A percentile compares a stretch with the other conserved stretches of the same genome.
phyloP scores from a whole-genome alignment of 2,888 invertebrate genomes.

The Agrilus biguttatus region DNA sequence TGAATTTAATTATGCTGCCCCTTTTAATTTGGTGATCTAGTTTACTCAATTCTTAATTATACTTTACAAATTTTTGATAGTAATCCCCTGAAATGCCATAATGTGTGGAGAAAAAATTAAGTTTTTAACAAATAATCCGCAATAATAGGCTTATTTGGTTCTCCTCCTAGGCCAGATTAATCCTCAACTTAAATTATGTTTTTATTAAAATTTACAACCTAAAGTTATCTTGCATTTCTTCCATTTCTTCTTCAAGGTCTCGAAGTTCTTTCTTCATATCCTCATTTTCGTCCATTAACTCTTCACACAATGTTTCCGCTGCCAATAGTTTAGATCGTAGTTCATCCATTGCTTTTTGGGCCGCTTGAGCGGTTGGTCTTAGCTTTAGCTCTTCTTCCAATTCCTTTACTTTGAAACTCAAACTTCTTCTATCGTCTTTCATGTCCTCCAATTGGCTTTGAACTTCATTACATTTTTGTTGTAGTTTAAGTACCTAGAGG shows the following conservation, averaged over 20 bases:
- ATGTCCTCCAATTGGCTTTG: constrained; percentile 67
- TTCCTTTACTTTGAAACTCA: constrained; percentile 57
- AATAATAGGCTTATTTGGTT: not conserved
- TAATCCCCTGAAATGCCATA: no score
- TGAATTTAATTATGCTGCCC: no score
- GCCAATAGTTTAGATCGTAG: constrained; percentile 71
- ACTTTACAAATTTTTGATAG: no score
- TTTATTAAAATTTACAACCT: constrained; percentile 31
- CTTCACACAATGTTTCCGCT: constrained; percentile 84
- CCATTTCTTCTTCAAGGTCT: constrained; percentile 93
- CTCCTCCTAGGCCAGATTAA: not conserved
- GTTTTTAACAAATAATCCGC: no score
- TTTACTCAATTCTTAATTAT: no score
- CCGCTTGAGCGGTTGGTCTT: constrained; percentile 39
- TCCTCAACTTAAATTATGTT: not conserved
- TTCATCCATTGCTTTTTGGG: constrained; percentile 51
- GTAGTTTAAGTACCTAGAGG: constrained; percentile 52
- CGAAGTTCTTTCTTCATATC: constrained; percentile 85
- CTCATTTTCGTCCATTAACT: constrained; percentile 91
- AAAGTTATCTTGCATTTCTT: constrained; percentile 96
- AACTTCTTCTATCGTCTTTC: constrained; percentile 62
- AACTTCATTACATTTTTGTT: constrained; percentile 76
- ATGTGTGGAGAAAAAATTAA: no score
- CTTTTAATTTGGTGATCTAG: no score
- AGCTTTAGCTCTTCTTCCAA: constrained; percentile 52